Base-by-base conservation (phyloP, 2,113 vertebrate genomes). In the Gobio gobio region DNA sequence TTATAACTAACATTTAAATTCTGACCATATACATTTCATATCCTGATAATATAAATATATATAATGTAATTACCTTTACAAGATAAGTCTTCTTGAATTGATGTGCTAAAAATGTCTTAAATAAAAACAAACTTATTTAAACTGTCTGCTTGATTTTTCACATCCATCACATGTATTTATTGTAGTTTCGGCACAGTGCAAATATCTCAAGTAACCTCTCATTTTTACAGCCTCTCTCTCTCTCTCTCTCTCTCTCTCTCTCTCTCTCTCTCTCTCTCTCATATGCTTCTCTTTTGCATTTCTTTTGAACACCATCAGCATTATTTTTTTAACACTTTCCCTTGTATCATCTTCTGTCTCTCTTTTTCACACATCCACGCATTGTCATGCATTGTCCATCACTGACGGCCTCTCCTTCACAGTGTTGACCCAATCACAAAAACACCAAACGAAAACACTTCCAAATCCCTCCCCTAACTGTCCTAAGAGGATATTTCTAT, bases 281-380 rank as follows among this genome's bases (percentile, higher is more conserved):
- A 77, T 29, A 45, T 43, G 9, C 61, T 74, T 20, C 43, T 16
- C 13, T 40, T 45, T 26, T 49, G 36, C 14, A 29, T 68, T 83
- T 68, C 61, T 82, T 74, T 1, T 77, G 18, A 81, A 83, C 85
- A 85, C 64, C 73, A 73, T 85, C 87, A 83, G 79, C 79, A 83
- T 76, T 72, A 45, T 68, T 83, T 79, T 79, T 66, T 75, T 68
- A 40, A 79, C 84, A 86, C 87, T 22, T 78, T 78, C 54, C 61
- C 58, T 63, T 54, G 40, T 47, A 79, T 85, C 26, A 74, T 29
- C 64, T 64, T 20, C 45, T 75, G 58, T 68, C 47, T 2, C 29
- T 58, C 49, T 45, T 70, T 49, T 58, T 77, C 73, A 63, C 84
- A 36, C 78, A 51, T 18, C 14, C 3, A 43, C 45, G 1, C 43